These are phyloP conservation scores for Rhaphigaster nebulosa DNA, from an alignment of 2,888 invertebrate species.

Conservation along the genomic window DNA sequence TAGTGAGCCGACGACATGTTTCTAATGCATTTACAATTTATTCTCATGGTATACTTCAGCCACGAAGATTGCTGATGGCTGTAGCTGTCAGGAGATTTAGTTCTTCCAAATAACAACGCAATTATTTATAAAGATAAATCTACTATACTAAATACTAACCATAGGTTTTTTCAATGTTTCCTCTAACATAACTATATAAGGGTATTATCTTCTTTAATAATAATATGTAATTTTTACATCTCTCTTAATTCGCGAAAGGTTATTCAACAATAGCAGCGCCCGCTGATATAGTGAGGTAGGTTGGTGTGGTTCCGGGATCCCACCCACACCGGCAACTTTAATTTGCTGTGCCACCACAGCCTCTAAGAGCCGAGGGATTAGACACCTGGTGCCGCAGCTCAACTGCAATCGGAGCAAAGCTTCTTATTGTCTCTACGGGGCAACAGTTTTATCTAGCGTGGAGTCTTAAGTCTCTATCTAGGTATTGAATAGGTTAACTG, in stretches of 20 bases:
- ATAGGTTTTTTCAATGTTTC: no score
- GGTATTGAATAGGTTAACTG: no score
- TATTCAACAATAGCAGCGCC: background rate
- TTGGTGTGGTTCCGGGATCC: background rate
- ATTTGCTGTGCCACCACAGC: background rate
- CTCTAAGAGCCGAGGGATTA: slow-evolving; percentile 13
- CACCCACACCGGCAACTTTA: background rate
- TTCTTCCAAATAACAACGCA: no score
- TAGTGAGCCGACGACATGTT: no score
- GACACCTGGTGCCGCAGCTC: slow-evolving; percentile 5
- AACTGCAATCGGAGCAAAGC: slow-evolving; percentile 14
- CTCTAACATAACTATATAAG: no score
- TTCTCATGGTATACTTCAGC: no score
- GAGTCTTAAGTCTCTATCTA: background rate
- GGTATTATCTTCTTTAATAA: no score
- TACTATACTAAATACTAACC: no score
- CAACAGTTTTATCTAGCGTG: background rate
- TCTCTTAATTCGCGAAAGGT: background rate
- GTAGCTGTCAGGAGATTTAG: no score
- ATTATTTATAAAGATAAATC: no score
- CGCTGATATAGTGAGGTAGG: background rate
- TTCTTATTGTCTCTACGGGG: background rate
- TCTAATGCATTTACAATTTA: no score
- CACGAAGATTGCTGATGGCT: no score
- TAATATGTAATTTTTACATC: background rate